Evolutionary conservation across 2,797 vertebrate genomes (phyloP).

Genomic region (Tenualosa ilisha): DNA sequence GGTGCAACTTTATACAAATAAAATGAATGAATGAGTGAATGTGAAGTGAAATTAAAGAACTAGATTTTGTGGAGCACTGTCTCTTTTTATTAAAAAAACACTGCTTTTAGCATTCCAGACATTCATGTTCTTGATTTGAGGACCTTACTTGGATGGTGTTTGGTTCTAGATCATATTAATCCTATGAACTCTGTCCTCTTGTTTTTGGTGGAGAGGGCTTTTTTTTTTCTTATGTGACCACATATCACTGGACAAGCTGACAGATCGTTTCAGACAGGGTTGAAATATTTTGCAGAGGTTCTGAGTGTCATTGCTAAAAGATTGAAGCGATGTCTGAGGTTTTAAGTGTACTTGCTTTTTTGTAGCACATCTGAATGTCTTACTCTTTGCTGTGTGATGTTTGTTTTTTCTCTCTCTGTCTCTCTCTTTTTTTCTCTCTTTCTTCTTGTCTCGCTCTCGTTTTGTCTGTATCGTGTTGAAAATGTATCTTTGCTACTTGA

Average conservation of each 20-base stretch:
- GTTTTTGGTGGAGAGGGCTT: not conserved
- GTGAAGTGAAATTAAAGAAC: not conserved
- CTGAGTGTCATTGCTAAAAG: not conserved
- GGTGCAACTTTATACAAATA: not conserved
- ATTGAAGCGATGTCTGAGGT: not conserved
- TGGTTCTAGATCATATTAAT: not conserved
- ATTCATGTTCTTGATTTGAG: not conserved
- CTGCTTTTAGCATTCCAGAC: constrained; percentile 12
- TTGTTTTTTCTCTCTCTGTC: not conserved
- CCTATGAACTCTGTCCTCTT: not conserved
- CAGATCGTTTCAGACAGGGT: constrained; percentile 9
- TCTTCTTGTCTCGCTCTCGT: not conserved
- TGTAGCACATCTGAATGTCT: constrained; percentile 22
- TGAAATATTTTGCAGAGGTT: not conserved
- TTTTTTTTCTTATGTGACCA: not conserved
- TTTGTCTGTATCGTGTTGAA: not conserved
- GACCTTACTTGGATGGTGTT: not conserved
- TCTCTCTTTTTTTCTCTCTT: not conserved
- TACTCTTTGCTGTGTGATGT: not conserved
- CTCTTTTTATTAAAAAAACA: not conserved
- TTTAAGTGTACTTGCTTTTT: not conserved
- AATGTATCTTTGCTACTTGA: constrained; percentile 20
- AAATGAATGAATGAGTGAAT: not conserved
- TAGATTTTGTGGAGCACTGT: not conserved
- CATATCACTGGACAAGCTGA: not conserved